Conservation (phyloP, 23 tunicate species). For the Aplidium turbinatum region DNA sequence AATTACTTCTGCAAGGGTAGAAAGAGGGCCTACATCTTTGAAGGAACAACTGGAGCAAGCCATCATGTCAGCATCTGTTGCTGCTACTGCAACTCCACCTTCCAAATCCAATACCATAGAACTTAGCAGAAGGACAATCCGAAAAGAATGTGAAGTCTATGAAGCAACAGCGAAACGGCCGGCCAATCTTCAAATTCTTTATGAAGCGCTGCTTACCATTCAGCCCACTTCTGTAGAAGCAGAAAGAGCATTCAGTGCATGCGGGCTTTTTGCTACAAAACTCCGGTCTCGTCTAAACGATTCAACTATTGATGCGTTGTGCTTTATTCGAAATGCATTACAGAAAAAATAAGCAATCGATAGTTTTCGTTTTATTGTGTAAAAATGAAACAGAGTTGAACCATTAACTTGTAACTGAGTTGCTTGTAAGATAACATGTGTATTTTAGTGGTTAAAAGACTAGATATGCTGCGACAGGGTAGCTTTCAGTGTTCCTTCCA, state of each 20-base stretch:
- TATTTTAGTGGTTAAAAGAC: too few species aligned
- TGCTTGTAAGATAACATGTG: too few species aligned
- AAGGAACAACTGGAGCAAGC: constrained; percentile 47
- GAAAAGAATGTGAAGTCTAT: constrained; percentile 48
- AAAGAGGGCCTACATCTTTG: constrained; percentile 36
- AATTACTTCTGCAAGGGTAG: constrained; percentile 31
- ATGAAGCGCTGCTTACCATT: constrained; percentile 56
- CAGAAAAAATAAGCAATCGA: constrained; percentile 32
- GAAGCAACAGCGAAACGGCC: constrained; percentile 60
- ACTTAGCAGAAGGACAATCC: constrained; percentile 48
- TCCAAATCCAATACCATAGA: too few species aligned
- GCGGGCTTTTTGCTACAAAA: constrained; percentile 51
- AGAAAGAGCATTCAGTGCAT: constrained; percentile 62
- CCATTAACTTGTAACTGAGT: too few species aligned
- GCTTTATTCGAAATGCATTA: constrained; percentile 35
- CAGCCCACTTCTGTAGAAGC: constrained; percentile 70
- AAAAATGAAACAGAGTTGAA: too few species aligned
- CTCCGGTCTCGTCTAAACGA: constrained; percentile 49
- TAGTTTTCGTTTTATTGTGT: too few species aligned
- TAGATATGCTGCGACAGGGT: too few species aligned
- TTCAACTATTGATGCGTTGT: constrained; percentile 45
- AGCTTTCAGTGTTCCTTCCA: too few species aligned
- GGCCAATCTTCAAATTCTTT: constrained; percentile 48
- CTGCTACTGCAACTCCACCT: constrained; percentile 44
- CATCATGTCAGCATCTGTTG: constrained; percentile 51